Conservation (phyloP, 2,888 invertebrate species). For the Lepidocyrtinus sp. region DNA sequence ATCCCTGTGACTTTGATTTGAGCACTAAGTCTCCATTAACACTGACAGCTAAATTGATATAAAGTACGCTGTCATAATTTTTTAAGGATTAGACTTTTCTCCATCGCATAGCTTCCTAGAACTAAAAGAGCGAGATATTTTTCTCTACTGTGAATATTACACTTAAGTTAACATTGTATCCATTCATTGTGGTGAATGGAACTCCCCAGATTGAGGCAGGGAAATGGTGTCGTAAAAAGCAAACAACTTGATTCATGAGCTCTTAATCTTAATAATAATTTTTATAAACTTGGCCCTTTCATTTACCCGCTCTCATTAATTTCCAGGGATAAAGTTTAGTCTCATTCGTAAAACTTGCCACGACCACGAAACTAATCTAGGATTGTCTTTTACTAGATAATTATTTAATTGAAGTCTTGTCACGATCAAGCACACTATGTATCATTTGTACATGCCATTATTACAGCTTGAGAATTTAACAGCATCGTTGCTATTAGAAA, state of each 20-base stretch:
- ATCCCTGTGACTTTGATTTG: constrained; percentile 70
- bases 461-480: too few relatives aligned
- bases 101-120: constrained; percentile 11
- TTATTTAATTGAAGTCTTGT: constrained; percentile 10
- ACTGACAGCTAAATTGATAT: constrained; percentile 70
- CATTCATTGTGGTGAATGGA: too few relatives aligned
- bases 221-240: too few relatives aligned
- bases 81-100: constrained; percentile 70
- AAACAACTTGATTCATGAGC: constrained; percentile 6
- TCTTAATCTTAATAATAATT: constrained; percentile 8
- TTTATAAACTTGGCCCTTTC: constrained; percentile 2
- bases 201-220: too few relatives aligned
- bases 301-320: constrained; percentile 8
- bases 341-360: background rate
- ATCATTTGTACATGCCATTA: background rate
- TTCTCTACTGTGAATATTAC: constrained; percentile 2
- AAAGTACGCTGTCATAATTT: constrained; percentile 70
- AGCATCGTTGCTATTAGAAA: too few relatives aligned
- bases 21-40: constrained; percentile 70
- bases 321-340: background rate
- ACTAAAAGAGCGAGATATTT: background rate
- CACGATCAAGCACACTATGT: background rate
- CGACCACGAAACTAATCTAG: constrained; percentile 1
- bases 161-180: constrained; percentile 2
- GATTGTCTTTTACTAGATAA: background rate